These are phyloP conservation scores for Trypoxylon attenuatum DNA, from an alignment of 2,888 invertebrate species.

Conservation along the genomic window DNA sequence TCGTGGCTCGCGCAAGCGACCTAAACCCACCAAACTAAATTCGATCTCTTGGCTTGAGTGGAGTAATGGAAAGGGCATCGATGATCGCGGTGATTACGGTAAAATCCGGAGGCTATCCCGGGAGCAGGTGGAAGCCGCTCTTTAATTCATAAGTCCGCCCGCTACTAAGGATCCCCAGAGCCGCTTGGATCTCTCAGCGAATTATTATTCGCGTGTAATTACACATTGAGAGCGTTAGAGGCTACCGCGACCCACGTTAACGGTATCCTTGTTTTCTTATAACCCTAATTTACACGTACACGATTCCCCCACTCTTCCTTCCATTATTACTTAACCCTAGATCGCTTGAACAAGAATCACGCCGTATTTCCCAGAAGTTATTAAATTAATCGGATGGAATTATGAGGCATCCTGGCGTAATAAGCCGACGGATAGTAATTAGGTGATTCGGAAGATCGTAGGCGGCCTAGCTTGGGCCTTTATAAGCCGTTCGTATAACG, in stretches of 20 bases:
- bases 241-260: neutral
- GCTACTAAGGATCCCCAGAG: neutral
- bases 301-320: neutral
- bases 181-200: neutral
- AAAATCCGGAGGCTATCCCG: neutral
- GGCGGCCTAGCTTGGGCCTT: no score
- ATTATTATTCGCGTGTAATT: neutral
- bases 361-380: neutral
- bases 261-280: neutral
- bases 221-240: neutral
- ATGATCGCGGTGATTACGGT: constrained; percentile 1
- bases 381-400: neutral
- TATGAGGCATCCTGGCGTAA: neutral
- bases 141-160: constrained; percentile 33
- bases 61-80: neutral
- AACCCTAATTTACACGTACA: neutral
- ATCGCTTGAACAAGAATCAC: neutral
- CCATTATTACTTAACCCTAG: neutral
- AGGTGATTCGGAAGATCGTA: no score
- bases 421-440: neutral
- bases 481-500: no score
- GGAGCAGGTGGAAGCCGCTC: constrained; percentile 11
- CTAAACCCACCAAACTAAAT: neutral
- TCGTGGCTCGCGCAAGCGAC: neutral
- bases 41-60: neutral